phyloP scores from a whole-genome alignment of 2,888 invertebrate genomes.

The Hirtodrosophila alboralis region DNA sequence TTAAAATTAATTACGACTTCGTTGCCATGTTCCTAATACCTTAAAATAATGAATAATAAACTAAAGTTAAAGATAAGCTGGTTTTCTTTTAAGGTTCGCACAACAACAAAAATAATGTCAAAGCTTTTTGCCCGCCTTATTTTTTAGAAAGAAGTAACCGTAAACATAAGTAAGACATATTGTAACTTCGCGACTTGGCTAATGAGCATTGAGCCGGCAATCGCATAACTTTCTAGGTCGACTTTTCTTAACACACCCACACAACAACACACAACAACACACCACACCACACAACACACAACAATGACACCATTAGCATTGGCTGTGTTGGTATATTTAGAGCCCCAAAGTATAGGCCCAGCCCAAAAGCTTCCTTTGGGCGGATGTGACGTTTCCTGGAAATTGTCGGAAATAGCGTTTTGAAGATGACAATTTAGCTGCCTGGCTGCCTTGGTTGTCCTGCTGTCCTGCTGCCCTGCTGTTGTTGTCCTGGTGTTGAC shows the following conservation, averaged over 20 bases:
- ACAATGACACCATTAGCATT: conserved; percentile 66
- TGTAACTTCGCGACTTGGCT: conserved; percentile 14
- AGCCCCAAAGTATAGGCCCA: conserved; percentile 13
- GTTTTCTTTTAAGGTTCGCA: no score
- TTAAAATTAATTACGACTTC: no score
- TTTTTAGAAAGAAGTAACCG: neutral
- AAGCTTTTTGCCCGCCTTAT: neutral
- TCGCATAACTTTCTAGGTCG: conserved; percentile 33
- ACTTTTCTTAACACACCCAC: conserved; percentile 12
- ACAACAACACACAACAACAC: neutral
- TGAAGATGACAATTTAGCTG: conserved; percentile 48
- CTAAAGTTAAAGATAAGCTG: no score
- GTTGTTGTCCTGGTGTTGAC: conserved; percentile 30
- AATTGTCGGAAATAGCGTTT: conserved; percentile 72
- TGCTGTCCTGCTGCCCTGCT: no score
- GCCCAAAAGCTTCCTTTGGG: conserved; percentile 33
- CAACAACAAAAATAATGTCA: no score
- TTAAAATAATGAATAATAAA: no score
- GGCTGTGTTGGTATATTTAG: conserved; percentile 29
- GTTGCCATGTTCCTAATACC: no score
- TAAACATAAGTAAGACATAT: conserved; percentile 20
- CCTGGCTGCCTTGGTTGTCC: no score
- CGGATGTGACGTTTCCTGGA: conserved; percentile 68
- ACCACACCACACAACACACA: conserved; percentile 17
- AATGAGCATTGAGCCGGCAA: conserved; percentile 53